Base-by-base conservation (phyloP, 2,113 vertebrate genomes). In the Microcebus jonahi region DNA sequence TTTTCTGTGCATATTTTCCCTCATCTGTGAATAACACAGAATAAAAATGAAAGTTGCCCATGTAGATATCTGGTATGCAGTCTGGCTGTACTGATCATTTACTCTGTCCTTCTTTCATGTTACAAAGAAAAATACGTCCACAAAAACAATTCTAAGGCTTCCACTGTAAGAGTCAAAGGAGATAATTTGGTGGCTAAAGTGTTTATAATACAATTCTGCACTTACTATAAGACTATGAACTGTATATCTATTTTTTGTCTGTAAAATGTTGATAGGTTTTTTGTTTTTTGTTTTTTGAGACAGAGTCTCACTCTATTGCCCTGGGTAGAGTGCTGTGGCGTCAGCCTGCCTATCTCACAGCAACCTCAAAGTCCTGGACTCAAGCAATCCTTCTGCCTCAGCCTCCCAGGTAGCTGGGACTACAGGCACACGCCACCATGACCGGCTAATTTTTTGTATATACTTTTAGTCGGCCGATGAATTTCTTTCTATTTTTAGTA, bases 61-160 rank as follows among this genome's bases (percentile, higher is more conserved):
- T 34, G 15, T 31, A 90, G 39, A 63, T 7, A 45, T 7, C 13
- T 2, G 39, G 18, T 53, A 34, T 4, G 21, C 11, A 59, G 25
- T 27, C 48, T 29, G 55, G 45, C 59, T 95, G 25, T 27, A 76
- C 13, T 36, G 18, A 15, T 55, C 34, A 86, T 13, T 29, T 76
- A 55, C 42, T 55, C 15, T 55, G 53, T 55, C 17, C 14, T 55
- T 53, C 53, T 12, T 53, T 86, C 23, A 45, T 45, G 39, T 50
- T 85, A 25, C n/a, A 48, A 76, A 57, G 21, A 29, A 68, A 94
- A 91, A 1, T 9, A 95, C 20, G 55, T 39, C 31, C 39, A 94
- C 9, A 89, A 85, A 88, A 95, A 50, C 25, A 23, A 90, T 20
- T 67, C 39, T 90, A 91, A 96, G 59, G 96, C 25, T 5, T 39